These are phyloP conservation scores for Dipodomys ordii DNA, from an alignment of 2,113 vertebrate species.

Conservation along the genomic window DNA sequence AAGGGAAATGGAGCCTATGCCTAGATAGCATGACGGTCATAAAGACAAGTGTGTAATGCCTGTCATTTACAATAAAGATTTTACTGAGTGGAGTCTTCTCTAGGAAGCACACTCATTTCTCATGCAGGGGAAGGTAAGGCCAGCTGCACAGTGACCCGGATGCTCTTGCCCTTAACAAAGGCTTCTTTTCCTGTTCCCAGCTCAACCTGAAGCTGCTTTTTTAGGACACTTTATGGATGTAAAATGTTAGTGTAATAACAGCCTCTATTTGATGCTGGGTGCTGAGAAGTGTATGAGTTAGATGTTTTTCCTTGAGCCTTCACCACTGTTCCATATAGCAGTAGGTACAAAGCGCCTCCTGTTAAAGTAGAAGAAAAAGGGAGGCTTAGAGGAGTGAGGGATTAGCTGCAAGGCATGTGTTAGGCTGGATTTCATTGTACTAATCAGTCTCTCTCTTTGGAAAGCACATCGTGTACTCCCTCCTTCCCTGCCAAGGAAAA, in stretches of 20 bases:
- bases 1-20: not conserved
- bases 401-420: not conserved
- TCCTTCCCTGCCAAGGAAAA: not conserved
- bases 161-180: not conserved
- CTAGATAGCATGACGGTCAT: not conserved
- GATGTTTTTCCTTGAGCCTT: not conserved
- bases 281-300: not conserved
- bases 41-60: not conserved
- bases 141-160: not conserved
- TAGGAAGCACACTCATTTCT: not conserved
- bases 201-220: not conserved
- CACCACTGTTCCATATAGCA: not conserved
- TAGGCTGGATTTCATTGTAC: not conserved
- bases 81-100: not conserved
- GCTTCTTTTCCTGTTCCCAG: not conserved
- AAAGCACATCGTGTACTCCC: not conserved
- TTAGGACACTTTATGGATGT: constrained; percentile 39
- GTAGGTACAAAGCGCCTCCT: not conserved
- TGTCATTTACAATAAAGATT: not conserved
- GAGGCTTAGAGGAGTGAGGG: not conserved
- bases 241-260: not conserved
- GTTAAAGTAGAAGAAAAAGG: not conserved
- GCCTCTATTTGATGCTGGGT: constrained; percentile 24
- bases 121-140: rapidly evolving
- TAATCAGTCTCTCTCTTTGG: not conserved